phyloP scores from a whole-genome alignment of 2,113 vertebrate genomes.

The human region DNA sequence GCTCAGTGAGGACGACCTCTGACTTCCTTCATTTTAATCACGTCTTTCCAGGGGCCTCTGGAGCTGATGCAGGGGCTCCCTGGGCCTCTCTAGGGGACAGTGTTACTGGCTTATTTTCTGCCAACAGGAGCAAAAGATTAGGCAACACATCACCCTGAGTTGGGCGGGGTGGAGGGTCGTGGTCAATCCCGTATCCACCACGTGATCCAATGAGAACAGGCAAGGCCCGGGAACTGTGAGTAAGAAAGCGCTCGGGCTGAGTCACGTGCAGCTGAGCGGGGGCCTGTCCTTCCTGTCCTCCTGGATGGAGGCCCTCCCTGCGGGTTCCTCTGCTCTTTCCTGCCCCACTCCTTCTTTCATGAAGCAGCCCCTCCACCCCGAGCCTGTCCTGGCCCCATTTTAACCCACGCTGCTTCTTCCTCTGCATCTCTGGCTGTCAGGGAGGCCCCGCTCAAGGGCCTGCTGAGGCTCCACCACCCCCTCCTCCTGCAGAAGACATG shows the following conservation, averaged over 20 bases:
- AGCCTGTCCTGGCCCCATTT: not conserved
- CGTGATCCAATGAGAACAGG: fast-evolving
- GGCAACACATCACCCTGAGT: not conserved
- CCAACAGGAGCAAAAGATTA: not conserved
- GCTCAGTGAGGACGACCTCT: fast-evolving
- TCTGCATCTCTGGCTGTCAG: not conserved
- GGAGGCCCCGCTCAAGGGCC: not conserved
- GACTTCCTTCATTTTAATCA: fast-evolving
- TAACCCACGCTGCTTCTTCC: fast-evolving
- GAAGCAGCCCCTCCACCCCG: fast-evolving
- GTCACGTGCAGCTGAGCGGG: not conserved
- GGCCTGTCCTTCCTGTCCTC: not conserved
- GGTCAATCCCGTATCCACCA: not conserved
- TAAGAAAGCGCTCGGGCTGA: not conserved
- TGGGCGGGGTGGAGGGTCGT: not conserved
- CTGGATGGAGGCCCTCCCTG: not conserved
- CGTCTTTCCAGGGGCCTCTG: not conserved
- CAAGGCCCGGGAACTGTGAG: not conserved
- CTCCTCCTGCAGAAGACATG: not conserved
- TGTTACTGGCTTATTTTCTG: not conserved
- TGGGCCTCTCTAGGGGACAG: not conserved
- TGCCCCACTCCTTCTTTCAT: not conserved
- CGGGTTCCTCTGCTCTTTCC: not conserved
- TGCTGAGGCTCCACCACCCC: not conserved
- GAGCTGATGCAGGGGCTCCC: fast-evolving